Conservation (phyloP, 2,888 invertebrate genomes). For the Anodontia alba region DNA sequence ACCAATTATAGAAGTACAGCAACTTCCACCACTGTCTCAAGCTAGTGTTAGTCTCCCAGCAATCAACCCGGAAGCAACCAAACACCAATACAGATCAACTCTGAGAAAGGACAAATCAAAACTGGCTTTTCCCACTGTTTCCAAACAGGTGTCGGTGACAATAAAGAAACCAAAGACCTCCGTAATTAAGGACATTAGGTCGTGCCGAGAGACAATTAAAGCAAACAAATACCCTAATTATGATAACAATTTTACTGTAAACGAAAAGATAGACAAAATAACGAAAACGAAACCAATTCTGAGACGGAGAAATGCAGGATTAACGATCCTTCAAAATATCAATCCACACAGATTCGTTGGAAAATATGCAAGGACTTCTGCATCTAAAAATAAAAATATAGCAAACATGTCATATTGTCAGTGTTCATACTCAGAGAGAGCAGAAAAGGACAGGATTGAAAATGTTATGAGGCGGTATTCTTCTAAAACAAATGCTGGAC, state of each 20-base stretch:
- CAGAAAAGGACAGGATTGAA: conserved; percentile 45
- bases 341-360: not conserved
- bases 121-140: not conserved
- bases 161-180: not conserved
- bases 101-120: not conserved
- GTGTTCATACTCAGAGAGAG: conserved; percentile 53
- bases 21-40: conserved; percentile 50
- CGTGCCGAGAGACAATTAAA: not conserved
- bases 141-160: not conserved
- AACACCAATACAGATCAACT: not conserved
- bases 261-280: not conserved
- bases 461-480: conserved; percentile 51
- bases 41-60: not conserved
- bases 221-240: not conserved
- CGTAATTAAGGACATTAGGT: too few relatives aligned
- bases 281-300: not conserved
- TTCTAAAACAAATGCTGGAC: conserved; percentile 50
- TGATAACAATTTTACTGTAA: not conserved
- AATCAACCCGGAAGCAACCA: not conserved
- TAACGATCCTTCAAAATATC: not conserved
- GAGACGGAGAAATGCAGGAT: not conserved
- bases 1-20: conserved; percentile 54
- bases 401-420: conserved; percentile 48
- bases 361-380: not conserved
- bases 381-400: not conserved